Percentiles rank a stretch among this genome's conserved stretches.
These are phyloP conservation scores for Lota lota DNA, from an alignment of 2,113 vertebrate genomes.

Conservation along the genomic window DNA sequence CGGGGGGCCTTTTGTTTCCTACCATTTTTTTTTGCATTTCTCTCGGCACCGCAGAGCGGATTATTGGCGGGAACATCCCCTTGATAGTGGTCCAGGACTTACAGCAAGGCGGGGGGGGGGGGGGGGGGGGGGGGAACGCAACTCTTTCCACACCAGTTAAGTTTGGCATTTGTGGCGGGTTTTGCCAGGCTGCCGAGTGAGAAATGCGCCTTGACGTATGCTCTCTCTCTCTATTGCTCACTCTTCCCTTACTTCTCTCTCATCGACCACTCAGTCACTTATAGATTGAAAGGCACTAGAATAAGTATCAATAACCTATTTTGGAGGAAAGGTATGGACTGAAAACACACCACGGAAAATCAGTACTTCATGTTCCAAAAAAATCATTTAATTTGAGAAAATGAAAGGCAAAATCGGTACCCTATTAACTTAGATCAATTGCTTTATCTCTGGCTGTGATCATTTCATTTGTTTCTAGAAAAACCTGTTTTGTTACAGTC, in stretches of 20 bases:
- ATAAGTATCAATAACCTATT: too few relatives aligned
- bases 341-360: too few relatives aligned
- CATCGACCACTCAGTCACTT: not conserved
- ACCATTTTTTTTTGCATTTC: slow-evolving; percentile 33
- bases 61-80: slow-evolving; percentile 47
- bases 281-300: too few relatives aligned
- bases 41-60: slow-evolving; percentile 31
- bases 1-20: slow-evolving; percentile 26
- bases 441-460: too few relatives aligned
- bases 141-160: slow-evolving; percentile 57
- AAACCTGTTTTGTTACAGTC: too few relatives aligned
- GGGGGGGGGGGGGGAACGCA: slow-evolving; percentile 27
- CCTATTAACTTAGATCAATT: too few relatives aligned
- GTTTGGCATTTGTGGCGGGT: slow-evolving; percentile 42
- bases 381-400: too few relatives aligned
- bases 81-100: slow-evolving; percentile 50
- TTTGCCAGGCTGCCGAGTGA: slow-evolving; percentile 37
- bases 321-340: too few relatives aligned
- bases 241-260: too few relatives aligned
- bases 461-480: too few relatives aligned
- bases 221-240: not conserved
- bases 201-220: slow-evolving; percentile 45
- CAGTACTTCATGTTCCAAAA: too few relatives aligned
- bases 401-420: too few relatives aligned
- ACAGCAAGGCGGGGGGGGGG: slow-evolving; percentile 37